phyloP scores from a whole-genome alignment of 2,797 vertebrate species.

The Euphonia xanthogaster region DNA sequence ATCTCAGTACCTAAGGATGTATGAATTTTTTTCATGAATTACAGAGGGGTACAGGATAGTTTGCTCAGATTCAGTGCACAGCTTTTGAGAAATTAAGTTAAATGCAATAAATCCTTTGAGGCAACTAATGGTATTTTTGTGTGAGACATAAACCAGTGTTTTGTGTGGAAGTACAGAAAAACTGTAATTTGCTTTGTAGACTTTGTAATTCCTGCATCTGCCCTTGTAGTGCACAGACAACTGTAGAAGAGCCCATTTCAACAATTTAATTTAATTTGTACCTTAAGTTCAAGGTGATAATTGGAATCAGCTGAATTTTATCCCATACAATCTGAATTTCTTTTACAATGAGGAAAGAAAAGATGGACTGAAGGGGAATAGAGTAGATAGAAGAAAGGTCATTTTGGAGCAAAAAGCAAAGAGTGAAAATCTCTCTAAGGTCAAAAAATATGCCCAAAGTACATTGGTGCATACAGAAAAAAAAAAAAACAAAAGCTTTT shows the following conservation, averaged over 20 bases:
- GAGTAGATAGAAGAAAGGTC: neutral
- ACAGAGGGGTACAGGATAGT: neutral
- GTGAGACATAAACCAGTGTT: neutral
- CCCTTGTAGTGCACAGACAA: neutral
- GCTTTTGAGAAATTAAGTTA: neutral
- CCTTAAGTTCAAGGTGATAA: neutral
- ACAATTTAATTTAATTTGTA: neutral
- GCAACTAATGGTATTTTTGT: neutral
- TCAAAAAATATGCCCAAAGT: neutral
- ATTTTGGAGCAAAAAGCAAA: neutral
- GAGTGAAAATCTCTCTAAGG: neutral
- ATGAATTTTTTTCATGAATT: neutral
- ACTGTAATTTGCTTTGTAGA: neutral
- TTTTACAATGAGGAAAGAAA: neutral
- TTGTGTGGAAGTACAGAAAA: neutral
- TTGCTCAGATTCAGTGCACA: neutral
- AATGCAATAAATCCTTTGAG: neutral
- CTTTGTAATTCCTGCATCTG: neutral
- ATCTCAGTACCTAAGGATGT: neutral
- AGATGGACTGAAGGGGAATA: neutral
- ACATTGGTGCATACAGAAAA: neutral
- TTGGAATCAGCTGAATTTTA: neutral
- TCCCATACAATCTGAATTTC: neutral
- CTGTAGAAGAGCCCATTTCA: neutral
- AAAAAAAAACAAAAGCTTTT: rapidly evolving